Evolutionary conservation across 2,113 vertebrate species (phyloP), one percentile per base, ranked within the genome.

Genomic region (Galbula dea): DNA sequence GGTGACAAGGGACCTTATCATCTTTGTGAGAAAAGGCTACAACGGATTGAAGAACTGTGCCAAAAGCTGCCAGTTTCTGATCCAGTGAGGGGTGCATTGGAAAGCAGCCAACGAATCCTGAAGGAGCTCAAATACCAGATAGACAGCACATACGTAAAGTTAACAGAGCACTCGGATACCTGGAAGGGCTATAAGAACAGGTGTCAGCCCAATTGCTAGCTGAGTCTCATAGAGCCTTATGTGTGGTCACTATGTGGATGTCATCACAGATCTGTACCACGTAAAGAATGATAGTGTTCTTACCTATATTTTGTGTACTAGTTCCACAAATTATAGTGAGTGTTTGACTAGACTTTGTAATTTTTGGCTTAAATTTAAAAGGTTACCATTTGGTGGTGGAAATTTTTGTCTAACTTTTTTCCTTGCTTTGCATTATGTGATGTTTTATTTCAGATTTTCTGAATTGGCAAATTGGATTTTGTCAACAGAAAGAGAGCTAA

Each of bases 21-120:
- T 17, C 91, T 98, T 41, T 99, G 98, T 94, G 98, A 98, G 97
- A 99, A 98, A 96, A 98, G 98, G 91, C 94, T 99, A 43, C 98
- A 97, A 58, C 96, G 98, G 48, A 99, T 99, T 80, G 98, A 99
- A 93, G 99, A 99, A 57, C 97, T 99, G 39, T 99, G 99, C 95
- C 97, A 97, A 48, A 98, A 99, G 46, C 97, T 99, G 48, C 98
- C 98, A 20, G 98, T 98, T 76, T 98, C 98, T 49, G 98, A 99
- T 92, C 92, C 97, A 7, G 94, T 98, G 77, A 98, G 98, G 85
- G 97, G 93, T 68, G 95, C 86, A 1, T 87, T 98, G 10, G 98
- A 97, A 48, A 96, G 94, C 74, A 97, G 98, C 86, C 98, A 97
- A 32, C 77, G 41, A 41, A 94, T 95, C 12, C 96, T 99, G 37